Base-by-base conservation (phyloP, 2,797 vertebrate species). In the Pampus argenteus region DNA sequence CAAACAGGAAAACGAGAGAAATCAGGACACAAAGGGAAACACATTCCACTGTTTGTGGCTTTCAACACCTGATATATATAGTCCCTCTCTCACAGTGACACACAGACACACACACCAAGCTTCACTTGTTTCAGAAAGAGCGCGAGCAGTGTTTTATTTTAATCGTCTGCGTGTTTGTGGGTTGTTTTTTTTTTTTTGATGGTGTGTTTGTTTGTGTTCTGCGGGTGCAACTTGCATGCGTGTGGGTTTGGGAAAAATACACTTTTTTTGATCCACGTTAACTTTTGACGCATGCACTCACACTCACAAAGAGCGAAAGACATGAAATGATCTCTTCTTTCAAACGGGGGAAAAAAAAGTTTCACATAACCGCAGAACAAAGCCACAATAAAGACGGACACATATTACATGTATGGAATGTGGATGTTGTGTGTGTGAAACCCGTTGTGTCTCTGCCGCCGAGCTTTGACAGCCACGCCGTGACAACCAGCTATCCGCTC, bases 1-100 rank as follows among this genome's bases (percentile, higher is more conserved):
- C 72, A 65, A 86, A 86, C 88, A 88, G 86, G 81, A 92, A 89
- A 82, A 45, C 56, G 73, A 75, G 55, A 76, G 60, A 82, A 83
- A 38, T 68, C 40, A 26, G 29, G 28, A 44, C 78, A 76, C 71
- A 28, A 64, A 76, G 76, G 76, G 69, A 75, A 76, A 77, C 66
- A 5, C 82, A 84, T 88, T 90, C 82, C 83, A 69, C 78, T 60
- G 73, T 73, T 76, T 68, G 66, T 85, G 75, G 62, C 69, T 84
- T 80, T 88, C 77, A 82, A 60, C 84, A 86, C 82, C 22, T 59
- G 23, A 44, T 49, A 15, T 49, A 15, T 60, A 29, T 29, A 50
- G 15, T 78, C 45, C 36, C 58, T 72, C 52, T 45, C 38, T 14
- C 52, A 48, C 48, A 26, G 6, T 49, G 13, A 17, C 44, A 29